phyloP scores from a whole-genome alignment of 2,888 invertebrate genomes.

The Drosophila macrospina region DNA sequence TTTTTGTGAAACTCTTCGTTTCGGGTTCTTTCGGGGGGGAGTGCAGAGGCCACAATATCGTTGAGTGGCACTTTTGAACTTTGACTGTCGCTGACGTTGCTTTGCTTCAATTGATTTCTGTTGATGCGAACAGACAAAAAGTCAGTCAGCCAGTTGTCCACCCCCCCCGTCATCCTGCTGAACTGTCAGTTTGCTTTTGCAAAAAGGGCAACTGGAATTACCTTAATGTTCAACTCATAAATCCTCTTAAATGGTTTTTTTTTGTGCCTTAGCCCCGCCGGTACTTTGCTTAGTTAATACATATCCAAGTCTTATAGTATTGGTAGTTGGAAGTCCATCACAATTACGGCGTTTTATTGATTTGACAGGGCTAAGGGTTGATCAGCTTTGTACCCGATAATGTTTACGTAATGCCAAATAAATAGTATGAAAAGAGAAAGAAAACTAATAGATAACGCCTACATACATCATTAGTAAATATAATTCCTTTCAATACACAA shows the following conservation, averaged over 20 bases:
- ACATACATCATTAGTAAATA: slow-evolving; percentile 27
- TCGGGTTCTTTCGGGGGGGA: slow-evolving; percentile 10
- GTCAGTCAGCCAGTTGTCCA: slow-evolving; percentile 39
- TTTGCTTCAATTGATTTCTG: slow-evolving; percentile 69
- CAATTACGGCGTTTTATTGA: slow-evolving; percentile 9
- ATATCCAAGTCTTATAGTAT: not conserved
- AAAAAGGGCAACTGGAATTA: slow-evolving; percentile 46
- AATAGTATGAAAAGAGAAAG: not conserved
- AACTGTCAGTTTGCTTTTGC: slow-evolving; percentile 6
- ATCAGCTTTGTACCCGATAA: slow-evolving; percentile 47
- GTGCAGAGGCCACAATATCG: slow-evolving; percentile 43
- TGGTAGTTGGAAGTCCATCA: slow-evolving; percentile 27
- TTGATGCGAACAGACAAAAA: slow-evolving; percentile 39
- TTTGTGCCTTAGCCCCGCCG: not conserved
- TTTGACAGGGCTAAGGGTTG: slow-evolving; percentile 17
- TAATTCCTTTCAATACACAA: slow-evolving; percentile 14
- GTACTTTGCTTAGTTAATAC: slow-evolving; percentile 2
- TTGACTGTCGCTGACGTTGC: slow-evolving; percentile 63
- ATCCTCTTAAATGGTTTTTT: slow-evolving; percentile 39
- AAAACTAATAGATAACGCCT: slow-evolving; percentile 29
- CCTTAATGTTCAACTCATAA: slow-evolving; percentile 37
- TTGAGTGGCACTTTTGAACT: slow-evolving; percentile 78
- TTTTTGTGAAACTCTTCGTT: not conserved
- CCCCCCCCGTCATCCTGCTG: not conserved
- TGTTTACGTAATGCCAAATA: slow-evolving; percentile 35